phyloP scores from a whole-genome alignment of 2,113 vertebrate genomes.

The Thamnaconus septentrionalis region DNA sequence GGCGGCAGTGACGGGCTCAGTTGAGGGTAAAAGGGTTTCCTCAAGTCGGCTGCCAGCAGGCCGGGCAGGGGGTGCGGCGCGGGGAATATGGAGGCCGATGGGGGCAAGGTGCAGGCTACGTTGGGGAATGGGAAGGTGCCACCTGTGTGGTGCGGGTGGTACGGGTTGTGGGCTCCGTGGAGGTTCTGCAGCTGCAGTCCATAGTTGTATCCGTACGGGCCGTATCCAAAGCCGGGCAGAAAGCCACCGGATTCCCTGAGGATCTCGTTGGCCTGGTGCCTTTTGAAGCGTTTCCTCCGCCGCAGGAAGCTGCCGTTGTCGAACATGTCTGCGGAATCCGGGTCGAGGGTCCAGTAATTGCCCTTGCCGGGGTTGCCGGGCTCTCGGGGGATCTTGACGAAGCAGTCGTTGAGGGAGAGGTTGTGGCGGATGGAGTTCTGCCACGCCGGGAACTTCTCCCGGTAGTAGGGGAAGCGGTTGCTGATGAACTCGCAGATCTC shows the following conservation, averaged over 20 bases:
- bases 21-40: constrained; percentile 80
- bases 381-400: constrained; percentile 90
- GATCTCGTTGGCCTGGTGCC: constrained; percentile 87
- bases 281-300: constrained; percentile 91
- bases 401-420: constrained; percentile 92
- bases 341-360: constrained; percentile 96
- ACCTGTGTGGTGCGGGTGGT: constrained; percentile 76
- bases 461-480: constrained; percentile 92
- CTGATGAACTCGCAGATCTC: constrained; percentile 98
- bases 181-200: constrained; percentile 92
- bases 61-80: constrained; percentile 82
- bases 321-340: constrained; percentile 94
- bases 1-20: constrained; percentile 81
- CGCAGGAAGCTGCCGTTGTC: constrained; percentile 93
- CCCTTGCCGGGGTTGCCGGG: constrained; percentile 91
- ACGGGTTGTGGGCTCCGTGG: constrained; percentile 76
- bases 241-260: constrained; percentile 89
- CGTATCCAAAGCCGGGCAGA: constrained; percentile 91
- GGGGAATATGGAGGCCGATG: constrained; percentile 82
- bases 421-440: constrained; percentile 95
- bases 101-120: constrained; percentile 80
- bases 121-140: constrained; percentile 85
- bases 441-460: constrained; percentile 94
- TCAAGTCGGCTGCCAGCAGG: constrained; percentile 85
- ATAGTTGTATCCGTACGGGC: constrained; percentile 94